Percentiles rank a stretch among this genome's conserved stretches.
Conservation (phyloP, 1,140 invertebrate species). For the Adelges cooleyi region DNA sequence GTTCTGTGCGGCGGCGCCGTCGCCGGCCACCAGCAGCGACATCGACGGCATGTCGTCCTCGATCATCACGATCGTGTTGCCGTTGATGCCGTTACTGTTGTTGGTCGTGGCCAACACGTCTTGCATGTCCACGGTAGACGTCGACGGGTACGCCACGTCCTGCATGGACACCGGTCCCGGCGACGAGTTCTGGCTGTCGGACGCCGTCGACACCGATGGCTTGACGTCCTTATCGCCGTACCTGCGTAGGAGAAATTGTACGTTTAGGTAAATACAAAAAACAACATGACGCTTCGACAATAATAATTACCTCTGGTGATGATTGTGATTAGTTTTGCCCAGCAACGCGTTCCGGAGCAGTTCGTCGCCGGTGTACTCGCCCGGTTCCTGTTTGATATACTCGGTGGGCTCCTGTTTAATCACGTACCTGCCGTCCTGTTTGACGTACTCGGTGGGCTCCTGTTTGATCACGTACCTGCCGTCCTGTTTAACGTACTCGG, state of each 20-base stretch:
- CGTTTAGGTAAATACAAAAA: too few species aligned
- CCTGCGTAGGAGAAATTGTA: not conserved
- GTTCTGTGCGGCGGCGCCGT: constrained; percentile 19
- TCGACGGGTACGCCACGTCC: constrained; percentile 1
- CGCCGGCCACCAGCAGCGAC: constrained; percentile 31
- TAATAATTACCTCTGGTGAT: constrained; percentile 35
- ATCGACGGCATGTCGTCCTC: constrained; percentile 33
- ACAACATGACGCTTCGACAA: too few species aligned
- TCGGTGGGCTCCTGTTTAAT: constrained; percentile 31
- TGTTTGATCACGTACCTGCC: constrained; percentile 32
- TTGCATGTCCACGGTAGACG: constrained; percentile 13
- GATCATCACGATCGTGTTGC: constrained; percentile 18
- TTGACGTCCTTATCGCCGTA: constrained; percentile 10
- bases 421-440: constrained; percentile 30
- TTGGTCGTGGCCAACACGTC: constrained; percentile 1
- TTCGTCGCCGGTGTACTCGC: constrained; percentile 50
- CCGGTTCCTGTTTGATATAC: constrained; percentile 32
- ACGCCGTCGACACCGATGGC: constrained; percentile 43
- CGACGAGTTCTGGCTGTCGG: constrained; percentile 39
- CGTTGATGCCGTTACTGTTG: constrained; percentile 16
- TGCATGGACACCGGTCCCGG: constrained; percentile 35
- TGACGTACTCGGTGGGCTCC: constrained; percentile 23
- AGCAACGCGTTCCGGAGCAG: constrained; percentile 66
- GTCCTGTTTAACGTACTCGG: constrained; percentile 33
- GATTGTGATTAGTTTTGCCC: constrained; percentile 44